Percentiles rank a stretch among this genome's conserved stretches.
Conservation (phyloP, 2,113 vertebrate genomes). For the Emydocephalus ijimae region DNA sequence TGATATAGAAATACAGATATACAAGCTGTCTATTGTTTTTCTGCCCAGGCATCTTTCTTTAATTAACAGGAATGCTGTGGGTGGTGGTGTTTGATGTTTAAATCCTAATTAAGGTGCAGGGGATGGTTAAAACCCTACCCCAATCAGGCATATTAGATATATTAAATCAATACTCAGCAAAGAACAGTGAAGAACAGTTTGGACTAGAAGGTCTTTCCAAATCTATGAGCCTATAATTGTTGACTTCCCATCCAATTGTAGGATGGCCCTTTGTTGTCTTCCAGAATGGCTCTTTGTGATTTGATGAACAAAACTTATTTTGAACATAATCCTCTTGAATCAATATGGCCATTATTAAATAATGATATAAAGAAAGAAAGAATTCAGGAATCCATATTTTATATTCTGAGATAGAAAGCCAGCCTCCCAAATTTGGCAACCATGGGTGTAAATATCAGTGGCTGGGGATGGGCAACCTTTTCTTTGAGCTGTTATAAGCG, state of each 20-base stretch:
- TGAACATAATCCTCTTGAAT: not conserved
- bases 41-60: not conserved
- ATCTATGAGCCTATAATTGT: not conserved
- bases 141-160: not conserved
- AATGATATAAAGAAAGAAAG: not conserved
- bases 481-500: not conserved
- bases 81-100: not conserved
- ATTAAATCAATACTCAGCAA: not conserved
- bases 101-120: not conserved
- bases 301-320: not conserved
- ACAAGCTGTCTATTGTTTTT: not conserved
- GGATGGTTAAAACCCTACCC: not conserved
- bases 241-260: not conserved
- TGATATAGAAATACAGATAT: not conserved
- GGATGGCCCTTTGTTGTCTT: not conserved
- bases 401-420: not conserved
- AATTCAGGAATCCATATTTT: not conserved
- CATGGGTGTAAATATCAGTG: not conserved
- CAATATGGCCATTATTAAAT: not conserved
- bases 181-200: not conserved
- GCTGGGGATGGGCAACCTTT: constrained; percentile 3
- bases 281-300: not conserved
- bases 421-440: not conserved
- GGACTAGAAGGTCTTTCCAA: not conserved
- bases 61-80: not conserved